These are phyloP conservation scores for Apodemia mormo DNA, from an alignment of 2,888 invertebrate genomes.

Conservation along the genomic window DNA sequence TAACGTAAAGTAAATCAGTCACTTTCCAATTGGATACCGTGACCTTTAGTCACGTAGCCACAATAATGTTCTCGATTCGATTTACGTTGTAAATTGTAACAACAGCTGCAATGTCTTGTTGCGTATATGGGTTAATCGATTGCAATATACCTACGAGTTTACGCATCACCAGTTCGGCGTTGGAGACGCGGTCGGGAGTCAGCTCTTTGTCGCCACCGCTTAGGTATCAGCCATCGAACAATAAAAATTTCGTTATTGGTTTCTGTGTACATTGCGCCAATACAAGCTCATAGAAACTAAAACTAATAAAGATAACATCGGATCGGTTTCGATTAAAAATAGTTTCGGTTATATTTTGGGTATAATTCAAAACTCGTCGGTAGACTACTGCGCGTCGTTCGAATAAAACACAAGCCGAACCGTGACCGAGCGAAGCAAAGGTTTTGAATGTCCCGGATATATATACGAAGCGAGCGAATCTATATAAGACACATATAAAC, in stretches of 20 bases:
- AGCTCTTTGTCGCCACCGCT: background rate
- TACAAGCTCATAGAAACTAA: background rate
- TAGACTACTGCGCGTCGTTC: too few species aligned
- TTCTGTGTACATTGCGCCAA: background rate
- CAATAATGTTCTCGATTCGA: background rate
- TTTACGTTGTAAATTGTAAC: background rate
- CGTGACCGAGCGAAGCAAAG: too few species aligned
- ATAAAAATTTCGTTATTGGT: background rate
- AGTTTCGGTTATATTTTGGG: too few species aligned
- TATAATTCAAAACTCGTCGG: too few species aligned
- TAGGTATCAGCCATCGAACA: background rate
- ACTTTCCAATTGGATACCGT: background rate
- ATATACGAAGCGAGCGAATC: too few species aligned
- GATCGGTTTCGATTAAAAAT: background rate
- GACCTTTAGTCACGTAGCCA: background rate
- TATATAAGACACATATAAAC: too few species aligned
- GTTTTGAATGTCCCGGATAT: too few species aligned
- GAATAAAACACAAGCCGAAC: too few species aligned
- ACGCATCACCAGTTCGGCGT: background rate
- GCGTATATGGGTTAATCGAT: slow-evolving; percentile 8
- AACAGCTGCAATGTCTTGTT: background rate
- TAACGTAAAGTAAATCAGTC: background rate
- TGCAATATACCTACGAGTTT: background rate
- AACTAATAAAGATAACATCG: background rate
- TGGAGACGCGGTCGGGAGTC: background rate